Conservation (phyloP, 2,797 vertebrate species). For the Pyrrhura leucotis region DNA sequence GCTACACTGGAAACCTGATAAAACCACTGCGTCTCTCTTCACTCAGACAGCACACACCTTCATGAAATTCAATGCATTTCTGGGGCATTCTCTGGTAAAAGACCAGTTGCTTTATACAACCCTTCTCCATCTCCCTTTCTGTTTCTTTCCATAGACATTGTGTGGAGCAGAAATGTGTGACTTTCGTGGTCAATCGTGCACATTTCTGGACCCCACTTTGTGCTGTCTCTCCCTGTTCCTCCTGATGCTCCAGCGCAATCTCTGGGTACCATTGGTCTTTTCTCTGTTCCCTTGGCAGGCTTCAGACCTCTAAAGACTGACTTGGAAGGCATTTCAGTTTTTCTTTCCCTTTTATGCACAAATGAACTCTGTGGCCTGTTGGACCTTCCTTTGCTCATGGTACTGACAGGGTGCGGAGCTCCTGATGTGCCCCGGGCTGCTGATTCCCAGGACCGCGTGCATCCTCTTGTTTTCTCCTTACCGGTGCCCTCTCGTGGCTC, state of each 20-base stretch:
- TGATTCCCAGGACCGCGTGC: background rate
- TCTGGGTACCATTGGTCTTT: fast-evolving
- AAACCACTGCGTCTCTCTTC: background rate
- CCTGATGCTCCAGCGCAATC: background rate
- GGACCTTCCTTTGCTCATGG: background rate
- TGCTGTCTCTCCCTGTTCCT: background rate
- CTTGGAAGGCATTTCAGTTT: background rate
- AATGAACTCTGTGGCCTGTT: background rate
- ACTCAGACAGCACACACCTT: background rate
- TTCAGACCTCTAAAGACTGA: background rate
- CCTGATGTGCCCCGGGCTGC: background rate
- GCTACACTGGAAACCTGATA: background rate
- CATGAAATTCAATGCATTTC: background rate
- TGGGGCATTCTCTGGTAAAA: background rate
- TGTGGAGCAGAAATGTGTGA: fast-evolving
- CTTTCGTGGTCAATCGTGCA: background rate
- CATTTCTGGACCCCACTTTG: background rate
- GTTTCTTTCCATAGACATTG: background rate
- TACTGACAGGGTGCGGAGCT: background rate
- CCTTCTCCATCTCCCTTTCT: background rate
- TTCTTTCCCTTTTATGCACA: background rate
- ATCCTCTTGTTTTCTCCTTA: background rate
- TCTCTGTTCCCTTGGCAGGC: background rate
- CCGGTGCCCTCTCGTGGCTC: constrained; percentile 43
- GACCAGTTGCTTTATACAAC: background rate